Evolutionary conservation across 2,113 vertebrate genomes (phyloP).

Genomic region (Trogon surrucura): DNA sequence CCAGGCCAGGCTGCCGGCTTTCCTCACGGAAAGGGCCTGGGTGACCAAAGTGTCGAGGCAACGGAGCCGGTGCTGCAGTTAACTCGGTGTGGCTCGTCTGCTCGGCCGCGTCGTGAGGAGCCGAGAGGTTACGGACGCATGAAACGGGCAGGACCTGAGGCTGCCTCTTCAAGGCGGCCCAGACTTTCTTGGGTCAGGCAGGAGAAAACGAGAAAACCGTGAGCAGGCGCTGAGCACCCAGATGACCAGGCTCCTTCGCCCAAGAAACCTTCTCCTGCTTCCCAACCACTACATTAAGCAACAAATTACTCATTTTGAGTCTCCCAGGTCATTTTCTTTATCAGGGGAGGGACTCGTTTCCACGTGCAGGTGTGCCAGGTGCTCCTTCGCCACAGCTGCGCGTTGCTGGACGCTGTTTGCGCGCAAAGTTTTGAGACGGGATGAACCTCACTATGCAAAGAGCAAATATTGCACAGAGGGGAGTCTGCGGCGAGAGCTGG

Average conservation of each 20-base stretch:
- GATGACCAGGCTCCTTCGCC: background rate
- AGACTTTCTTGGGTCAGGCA: background rate
- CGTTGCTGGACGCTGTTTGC: background rate
- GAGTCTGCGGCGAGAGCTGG: background rate
- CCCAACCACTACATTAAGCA: background rate
- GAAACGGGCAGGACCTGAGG: background rate
- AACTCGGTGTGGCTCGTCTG: background rate
- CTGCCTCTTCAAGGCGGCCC: background rate
- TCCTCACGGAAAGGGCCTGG: background rate
- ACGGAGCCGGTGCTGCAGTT: background rate
- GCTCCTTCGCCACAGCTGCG: background rate
- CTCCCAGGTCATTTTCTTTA: background rate
- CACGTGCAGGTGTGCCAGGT: background rate
- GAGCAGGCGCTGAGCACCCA: background rate
- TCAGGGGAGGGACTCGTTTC: background rate
- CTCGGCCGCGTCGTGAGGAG: fast-evolving
- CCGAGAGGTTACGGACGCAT: fast-evolving
- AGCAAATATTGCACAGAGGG: background rate
- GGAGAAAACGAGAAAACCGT: fast-evolving
- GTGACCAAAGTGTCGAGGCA: background rate
- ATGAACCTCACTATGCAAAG: background rate
- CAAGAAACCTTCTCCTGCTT: background rate
- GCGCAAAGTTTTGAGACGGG: fast-evolving
- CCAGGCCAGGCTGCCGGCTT: background rate
- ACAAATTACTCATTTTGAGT: background rate